Base-by-base conservation (phyloP, 2,888 invertebrate species). In the Scaptomyza polygonia region DNA sequence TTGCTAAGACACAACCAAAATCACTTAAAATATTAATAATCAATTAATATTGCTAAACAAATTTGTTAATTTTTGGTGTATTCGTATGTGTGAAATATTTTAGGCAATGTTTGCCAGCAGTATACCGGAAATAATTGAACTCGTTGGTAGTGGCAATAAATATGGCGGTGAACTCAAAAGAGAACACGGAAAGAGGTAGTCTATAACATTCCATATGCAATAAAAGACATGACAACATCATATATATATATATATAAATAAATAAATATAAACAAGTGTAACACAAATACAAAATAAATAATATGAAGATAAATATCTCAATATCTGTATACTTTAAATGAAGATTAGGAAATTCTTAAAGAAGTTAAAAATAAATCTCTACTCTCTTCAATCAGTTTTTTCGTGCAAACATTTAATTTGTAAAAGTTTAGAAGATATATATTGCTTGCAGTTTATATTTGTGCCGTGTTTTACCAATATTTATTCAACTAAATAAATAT, bases 31-130 rank as follows among this genome's bases (percentile, higher is more conserved):
- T 52, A 51, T 58, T 64, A 74, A 61, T 36, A 49, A 68, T 55
- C 47, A 66, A 63, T 67, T 56, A 66, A 57, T 67, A 57, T 70
- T 66, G 47, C 34, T 54, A 40, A 59, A 70, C 49, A 58, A 65
- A 54, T 40, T 14, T 71, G 66, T 71, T 74, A 74, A 72, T 71
- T 67, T 39, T 80, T 73, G 67, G 53, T 74, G 49, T 70, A 68
- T 76, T 71, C 73, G 76, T 81, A 72, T 79, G 63, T 82, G 76
- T 84, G 72, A 47, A 86, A 89, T 87, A 90, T 92, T 96, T 93
- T 96, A 98, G 98, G 99, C 98, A 94, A 98, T 99, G 96, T 99
- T 99, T 96, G 98, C 99, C 95, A 98, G 98, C 96, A 98, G 98
- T 95, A 98, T 99, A 94, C 99, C 99, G 93, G 99, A 99, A 96